Evolutionary conservation across 1,140 invertebrate species (phyloP).

Genomic region (Drosophila neocordata): DNA sequence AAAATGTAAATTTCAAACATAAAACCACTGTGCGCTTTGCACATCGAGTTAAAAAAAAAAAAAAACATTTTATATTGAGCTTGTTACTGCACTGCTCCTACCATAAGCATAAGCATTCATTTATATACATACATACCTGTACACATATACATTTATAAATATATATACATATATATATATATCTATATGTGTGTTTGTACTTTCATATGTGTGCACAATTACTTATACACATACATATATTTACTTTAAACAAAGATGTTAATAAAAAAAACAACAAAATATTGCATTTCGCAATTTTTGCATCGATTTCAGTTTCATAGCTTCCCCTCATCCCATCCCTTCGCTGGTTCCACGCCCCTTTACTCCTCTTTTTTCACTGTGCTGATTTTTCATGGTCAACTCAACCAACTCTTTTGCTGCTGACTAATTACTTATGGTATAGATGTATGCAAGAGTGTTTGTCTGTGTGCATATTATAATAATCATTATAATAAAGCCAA

Average conservation of each 20-base stretch:
- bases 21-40: conserved; percentile 1
- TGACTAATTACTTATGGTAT: conserved; percentile 50
- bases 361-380: neutral
- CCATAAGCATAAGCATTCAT: neutral
- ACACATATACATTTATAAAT: neutral
- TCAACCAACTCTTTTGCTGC: conserved; percentile 31
- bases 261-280: neutral
- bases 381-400: conserved; percentile 56
- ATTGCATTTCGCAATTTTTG: conserved; percentile 28
- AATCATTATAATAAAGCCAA: conserved; percentile 24
- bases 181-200: too few relatives aligned
- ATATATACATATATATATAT: too few relatives aligned
- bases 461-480: conserved; percentile 9
- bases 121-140: neutral
- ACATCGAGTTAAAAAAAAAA: too few relatives aligned
- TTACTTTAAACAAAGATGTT: neutral
- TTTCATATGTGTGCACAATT: neutral
- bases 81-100: neutral
- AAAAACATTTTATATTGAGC: too few relatives aligned
- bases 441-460: conserved; percentile 18
- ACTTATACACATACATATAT: neutral
- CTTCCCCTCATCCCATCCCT: too few relatives aligned
- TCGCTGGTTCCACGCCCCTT: too few relatives aligned
- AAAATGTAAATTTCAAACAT: neutral
- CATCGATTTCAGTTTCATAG: conserved; percentile 21